phyloP scores from a whole-genome alignment of 2,113 vertebrate species.

The Sinocyclocheilus maitianheensis region DNA sequence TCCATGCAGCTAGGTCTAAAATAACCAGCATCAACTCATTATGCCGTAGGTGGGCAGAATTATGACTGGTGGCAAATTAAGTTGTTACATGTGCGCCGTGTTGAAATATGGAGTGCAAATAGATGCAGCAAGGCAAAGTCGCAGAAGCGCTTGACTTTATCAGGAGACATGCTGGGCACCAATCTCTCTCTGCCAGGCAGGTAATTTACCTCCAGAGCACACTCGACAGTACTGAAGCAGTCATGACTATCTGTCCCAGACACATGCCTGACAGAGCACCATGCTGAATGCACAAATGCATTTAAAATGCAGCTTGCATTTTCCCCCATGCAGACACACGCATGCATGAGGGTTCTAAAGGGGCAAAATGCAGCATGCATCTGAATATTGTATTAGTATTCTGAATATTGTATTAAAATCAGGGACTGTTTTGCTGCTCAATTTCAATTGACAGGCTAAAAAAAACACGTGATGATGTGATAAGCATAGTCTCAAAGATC shows the following conservation, averaged over 20 bases:
- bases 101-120: conserved; percentile 60
- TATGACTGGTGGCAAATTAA: conserved; percentile 64
- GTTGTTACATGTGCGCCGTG: conserved; percentile 55
- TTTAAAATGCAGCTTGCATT: conserved; percentile 49
- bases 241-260: conserved; percentile 60
- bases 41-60: conserved; percentile 57
- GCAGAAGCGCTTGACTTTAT: conserved; percentile 58
- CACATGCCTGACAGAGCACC: conserved; percentile 52
- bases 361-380: conserved; percentile 39
- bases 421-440: not conserved
- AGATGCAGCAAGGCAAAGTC: conserved; percentile 54
- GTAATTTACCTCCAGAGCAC: conserved; percentile 61
- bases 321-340: conserved; percentile 33
- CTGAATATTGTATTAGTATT: conserved; percentile 42
- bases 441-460: conserved; percentile 33
- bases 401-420: conserved; percentile 40
- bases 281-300: conserved; percentile 54
- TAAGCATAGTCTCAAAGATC: not conserved
- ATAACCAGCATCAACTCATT: conserved; percentile 59
- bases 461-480: not conserved
- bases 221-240: conserved; percentile 50
- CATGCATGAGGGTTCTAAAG: conserved; percentile 33
- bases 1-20: conserved; percentile 57
- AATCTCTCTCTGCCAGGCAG: conserved; percentile 62
- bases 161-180: conserved; percentile 59